Evolutionary conservation across 1,140 invertebrate species (phyloP).

Genomic region (Laupala kohalensis): DNA sequence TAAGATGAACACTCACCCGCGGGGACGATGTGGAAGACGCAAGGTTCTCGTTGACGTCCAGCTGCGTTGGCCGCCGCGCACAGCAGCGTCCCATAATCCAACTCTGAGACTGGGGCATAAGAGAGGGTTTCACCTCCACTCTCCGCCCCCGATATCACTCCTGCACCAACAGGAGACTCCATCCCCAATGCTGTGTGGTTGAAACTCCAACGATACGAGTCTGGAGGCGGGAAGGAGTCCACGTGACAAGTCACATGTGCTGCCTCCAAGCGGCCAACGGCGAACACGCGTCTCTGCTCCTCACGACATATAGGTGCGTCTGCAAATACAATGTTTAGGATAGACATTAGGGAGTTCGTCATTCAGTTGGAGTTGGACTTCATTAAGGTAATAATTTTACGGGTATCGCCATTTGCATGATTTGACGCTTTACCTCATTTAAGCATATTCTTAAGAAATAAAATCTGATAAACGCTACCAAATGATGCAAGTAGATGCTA

Average conservation of each 20-base stretch:
- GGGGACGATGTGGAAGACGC: slow-evolving; percentile 53
- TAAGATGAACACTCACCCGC: slow-evolving; percentile 34
- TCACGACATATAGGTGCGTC: slow-evolving; percentile 72
- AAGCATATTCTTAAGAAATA: too few species aligned
- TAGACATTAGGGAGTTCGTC: too few species aligned
- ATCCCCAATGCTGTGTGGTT: slow-evolving; percentile 73
- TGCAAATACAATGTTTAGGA: too few species aligned
- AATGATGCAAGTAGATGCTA: too few species aligned
- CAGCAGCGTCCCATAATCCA: slow-evolving; percentile 54
- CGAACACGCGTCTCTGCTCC: slow-evolving; percentile 67
- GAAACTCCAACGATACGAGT: slow-evolving; percentile 77
- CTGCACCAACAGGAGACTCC: slow-evolving; percentile 32
- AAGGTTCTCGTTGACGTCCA: slow-evolving; percentile 49
- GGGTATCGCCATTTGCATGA: too few species aligned
- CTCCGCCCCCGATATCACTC: not conserved
- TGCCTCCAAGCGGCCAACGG: slow-evolving; percentile 69
- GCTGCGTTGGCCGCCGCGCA: slow-evolving; percentile 53
- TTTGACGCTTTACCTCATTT: too few species aligned
- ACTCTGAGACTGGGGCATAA: slow-evolving; percentile 64
- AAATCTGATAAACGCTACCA: too few species aligned
- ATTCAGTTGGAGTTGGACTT: too few species aligned
- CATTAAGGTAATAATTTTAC: too few species aligned
- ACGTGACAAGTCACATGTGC: slow-evolving; percentile 71
- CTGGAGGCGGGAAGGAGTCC: slow-evolving; percentile 69
- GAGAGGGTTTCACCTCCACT: slow-evolving; percentile 36